Conservation (phyloP, 2,113 vertebrate species). For the Pedionomus torquatus region DNA sequence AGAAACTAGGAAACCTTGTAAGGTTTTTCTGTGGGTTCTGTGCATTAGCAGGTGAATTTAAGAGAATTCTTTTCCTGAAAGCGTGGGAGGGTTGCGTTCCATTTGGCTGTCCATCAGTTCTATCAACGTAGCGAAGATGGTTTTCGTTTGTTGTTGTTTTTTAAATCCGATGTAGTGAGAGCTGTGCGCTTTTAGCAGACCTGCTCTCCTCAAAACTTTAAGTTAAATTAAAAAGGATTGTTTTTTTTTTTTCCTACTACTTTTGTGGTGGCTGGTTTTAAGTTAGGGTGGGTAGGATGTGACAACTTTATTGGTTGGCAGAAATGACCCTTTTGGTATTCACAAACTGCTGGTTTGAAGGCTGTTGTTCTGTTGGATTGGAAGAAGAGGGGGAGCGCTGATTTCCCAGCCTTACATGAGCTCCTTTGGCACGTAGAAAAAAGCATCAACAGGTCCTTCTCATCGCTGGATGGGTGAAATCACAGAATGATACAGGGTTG, state of each 20-base stretch:
- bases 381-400: neutral
- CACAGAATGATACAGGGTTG: too few species aligned
- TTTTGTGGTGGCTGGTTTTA: neutral
- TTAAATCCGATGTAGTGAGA: accelerated
- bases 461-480: neutral
- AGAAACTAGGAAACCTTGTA: neutral
- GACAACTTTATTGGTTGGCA: accelerated
- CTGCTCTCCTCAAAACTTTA: neutral
- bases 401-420: accelerated
- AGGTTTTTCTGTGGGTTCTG: neutral
- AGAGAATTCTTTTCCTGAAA: neutral
- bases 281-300: too few species aligned
- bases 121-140: accelerated
- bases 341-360: neutral
- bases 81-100: neutral
- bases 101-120: neutral
- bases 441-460: neutral
- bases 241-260: too few species aligned
- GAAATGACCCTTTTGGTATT: neutral
- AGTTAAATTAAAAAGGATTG: neutral
- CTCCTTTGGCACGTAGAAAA: neutral
- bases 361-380: neutral
- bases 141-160: accelerated
- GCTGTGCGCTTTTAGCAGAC: neutral
- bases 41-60: neutral